A percentile compares a stretch with the other conserved stretches of the same genome.
phyloP scores from a whole-genome alignment of 1,140 invertebrate genomes.

The Delia radicum region DNA sequence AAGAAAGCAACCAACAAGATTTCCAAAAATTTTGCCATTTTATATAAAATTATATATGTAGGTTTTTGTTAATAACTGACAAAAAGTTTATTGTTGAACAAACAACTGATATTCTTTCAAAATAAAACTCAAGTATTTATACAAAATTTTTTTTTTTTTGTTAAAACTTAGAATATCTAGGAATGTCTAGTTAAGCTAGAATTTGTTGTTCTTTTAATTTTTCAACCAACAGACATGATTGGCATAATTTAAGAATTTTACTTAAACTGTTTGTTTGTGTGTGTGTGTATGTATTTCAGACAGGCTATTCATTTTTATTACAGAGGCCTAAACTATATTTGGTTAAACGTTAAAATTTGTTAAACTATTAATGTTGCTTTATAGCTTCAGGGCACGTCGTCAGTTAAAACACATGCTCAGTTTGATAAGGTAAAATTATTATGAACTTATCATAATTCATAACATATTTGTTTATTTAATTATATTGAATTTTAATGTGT shows the following conservation, averaged over 20 bases:
- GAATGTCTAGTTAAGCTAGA: not conserved
- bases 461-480: not conserved
- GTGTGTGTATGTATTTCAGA: not conserved
- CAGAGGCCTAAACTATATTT: not conserved
- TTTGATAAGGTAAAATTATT: not conserved
- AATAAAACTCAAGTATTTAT: not conserved
- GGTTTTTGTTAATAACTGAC: not conserved
- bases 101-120: not conserved
- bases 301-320: too few relatives aligned
- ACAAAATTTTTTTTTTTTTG: not conserved
- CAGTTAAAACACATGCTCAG: not conserved
- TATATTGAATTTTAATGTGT: not conserved
- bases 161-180: not conserved
- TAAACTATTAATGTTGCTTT: not conserved
- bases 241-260: not conserved
- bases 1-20: slow-evolving; percentile 25
- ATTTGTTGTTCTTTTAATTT: not conserved
- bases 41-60: not conserved
- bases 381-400: not conserved
- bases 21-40: slow-evolving; percentile 27
- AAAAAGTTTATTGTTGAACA: not conserved
- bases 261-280: not conserved
- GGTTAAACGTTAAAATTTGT: not conserved
- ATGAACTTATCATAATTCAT: not conserved
- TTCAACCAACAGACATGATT: not conserved